Evolutionary conservation across 2,888 invertebrate species (phyloP).

Genomic region (Stratiomys singularior): DNA sequence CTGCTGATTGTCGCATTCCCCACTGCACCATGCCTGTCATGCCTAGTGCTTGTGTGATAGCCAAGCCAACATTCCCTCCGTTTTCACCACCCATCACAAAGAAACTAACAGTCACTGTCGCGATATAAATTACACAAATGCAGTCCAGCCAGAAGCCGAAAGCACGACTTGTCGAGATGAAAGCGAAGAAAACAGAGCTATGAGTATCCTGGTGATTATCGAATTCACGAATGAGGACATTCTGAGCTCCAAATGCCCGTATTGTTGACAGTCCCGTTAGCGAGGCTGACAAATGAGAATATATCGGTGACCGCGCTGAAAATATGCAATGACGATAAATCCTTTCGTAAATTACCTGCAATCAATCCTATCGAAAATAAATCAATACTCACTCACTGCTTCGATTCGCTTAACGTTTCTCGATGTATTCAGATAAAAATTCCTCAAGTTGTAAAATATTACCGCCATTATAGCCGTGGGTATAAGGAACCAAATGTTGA

Average conservation of each 20-base stretch:
- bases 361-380: too few species aligned
- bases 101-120: conserved; percentile 78
- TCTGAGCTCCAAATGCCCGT: conserved; percentile 85
- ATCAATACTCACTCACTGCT: conserved; percentile 77
- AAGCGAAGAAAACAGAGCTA: conserved; percentile 92
- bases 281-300: conserved; percentile 89
- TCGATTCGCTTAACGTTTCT: conserved; percentile 83
- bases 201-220: conserved; percentile 86
- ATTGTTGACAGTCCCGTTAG: conserved; percentile 93
- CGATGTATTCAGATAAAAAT: conserved; percentile 82
- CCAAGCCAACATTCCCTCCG: conserved; percentile 81
- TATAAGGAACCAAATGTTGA: conserved; percentile 79
- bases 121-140: conserved; percentile 87
- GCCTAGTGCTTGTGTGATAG: conserved; percentile 83
- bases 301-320: conserved; percentile 92
- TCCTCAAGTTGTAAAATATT: conserved; percentile 79
- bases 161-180: conserved; percentile 89
- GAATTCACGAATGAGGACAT: conserved; percentile 80
- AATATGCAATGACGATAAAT: background rate
- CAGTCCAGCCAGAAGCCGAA: conserved; percentile 94
- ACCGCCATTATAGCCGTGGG: conserved; percentile 77
- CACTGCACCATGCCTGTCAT: conserved; percentile 77
- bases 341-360: background rate
- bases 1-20: conserved; percentile 93
- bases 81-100: conserved; percentile 74